A percentile compares a stretch with the other conserved stretches of the same genome.
phyloP scores from a whole-genome alignment of 2,888 invertebrate genomes.

The Amiota communis region DNA sequence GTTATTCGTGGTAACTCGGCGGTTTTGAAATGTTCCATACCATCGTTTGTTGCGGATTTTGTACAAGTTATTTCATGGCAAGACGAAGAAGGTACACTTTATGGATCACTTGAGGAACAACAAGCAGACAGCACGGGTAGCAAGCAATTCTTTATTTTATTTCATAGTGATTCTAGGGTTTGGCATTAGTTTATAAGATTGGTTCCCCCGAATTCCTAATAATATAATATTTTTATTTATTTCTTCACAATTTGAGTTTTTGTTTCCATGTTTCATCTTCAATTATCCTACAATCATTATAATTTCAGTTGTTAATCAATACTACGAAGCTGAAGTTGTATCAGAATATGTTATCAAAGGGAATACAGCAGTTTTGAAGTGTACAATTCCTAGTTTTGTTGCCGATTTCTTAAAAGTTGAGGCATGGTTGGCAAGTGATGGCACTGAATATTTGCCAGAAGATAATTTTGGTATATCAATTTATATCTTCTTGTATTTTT shows the following conservation, averaged over 20 bases:
- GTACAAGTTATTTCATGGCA: constrained; percentile 82
- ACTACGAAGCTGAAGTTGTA: constrained; percentile 90
- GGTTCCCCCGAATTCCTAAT: no score
- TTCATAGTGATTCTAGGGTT: constrained; percentile 10
- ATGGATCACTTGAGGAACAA: constrained; percentile 67
- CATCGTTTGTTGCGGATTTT: constrained; percentile 83
- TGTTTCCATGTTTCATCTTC: constrained; percentile 23
- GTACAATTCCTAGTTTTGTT: constrained; percentile 91
- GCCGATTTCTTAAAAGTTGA: constrained; percentile 93
- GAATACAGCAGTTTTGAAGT: constrained; percentile 89
- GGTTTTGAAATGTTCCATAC: constrained; percentile 82
- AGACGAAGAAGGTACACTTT: constrained; percentile 75
- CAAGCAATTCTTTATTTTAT: background rate
- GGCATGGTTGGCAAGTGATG: constrained; percentile 83
- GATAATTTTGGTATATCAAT: constrained; percentile 82
- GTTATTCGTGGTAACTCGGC: constrained; percentile 83
- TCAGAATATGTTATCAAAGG: constrained; percentile 92
- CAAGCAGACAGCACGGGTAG: constrained; percentile 60
- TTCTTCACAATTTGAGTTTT: constrained; percentile 22
- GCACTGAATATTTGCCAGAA: constrained; percentile 81
- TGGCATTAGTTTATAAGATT: background rate
- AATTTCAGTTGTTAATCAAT: constrained; percentile 86
- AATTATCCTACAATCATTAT: constrained; percentile 31
- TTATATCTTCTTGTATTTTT: background rate
- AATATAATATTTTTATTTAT: constrained; percentile 15